Conservation (phyloP, 1,140 invertebrate species). For the Trichogramma pretiosum region DNA sequence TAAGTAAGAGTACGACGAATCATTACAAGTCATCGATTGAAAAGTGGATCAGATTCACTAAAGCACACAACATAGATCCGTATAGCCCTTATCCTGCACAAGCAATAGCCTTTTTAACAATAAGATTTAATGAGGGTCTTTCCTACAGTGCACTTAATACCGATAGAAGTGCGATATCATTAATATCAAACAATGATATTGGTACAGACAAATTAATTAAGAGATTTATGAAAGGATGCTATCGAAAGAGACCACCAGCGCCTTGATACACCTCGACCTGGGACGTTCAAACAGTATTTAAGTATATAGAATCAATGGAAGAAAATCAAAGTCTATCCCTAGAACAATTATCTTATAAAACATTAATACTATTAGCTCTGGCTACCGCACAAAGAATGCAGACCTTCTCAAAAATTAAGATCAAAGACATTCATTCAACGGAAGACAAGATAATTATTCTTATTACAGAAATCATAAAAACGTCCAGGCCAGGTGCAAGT, state of each 20-base stretch:
- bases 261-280: background rate
- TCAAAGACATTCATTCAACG: slow-evolving; percentile 11
- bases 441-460: slow-evolving; percentile 9
- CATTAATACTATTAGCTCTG: slow-evolving; percentile 18
- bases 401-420: slow-evolving; percentile 18
- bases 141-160: background rate
- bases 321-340: background rate
- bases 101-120: background rate
- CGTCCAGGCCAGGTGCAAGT: slow-evolving; percentile 11
- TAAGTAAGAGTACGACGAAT: background rate
- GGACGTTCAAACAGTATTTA: background rate
- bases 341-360: slow-evolving; percentile 13
- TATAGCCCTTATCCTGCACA: background rate
- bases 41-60: background rate
- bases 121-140: background rate
- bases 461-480: slow-evolving; percentile 21
- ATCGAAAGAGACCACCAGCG: background rate
- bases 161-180: background rate
- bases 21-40: background rate
- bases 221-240: background rate
- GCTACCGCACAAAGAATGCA: slow-evolving; percentile 20
- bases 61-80: background rate
- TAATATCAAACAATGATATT: background rate
- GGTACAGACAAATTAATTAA: background rate
- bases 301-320: background rate